Conservation (phyloP, 1,140 invertebrate species). For the Cherax quadricarinatus region DNA sequence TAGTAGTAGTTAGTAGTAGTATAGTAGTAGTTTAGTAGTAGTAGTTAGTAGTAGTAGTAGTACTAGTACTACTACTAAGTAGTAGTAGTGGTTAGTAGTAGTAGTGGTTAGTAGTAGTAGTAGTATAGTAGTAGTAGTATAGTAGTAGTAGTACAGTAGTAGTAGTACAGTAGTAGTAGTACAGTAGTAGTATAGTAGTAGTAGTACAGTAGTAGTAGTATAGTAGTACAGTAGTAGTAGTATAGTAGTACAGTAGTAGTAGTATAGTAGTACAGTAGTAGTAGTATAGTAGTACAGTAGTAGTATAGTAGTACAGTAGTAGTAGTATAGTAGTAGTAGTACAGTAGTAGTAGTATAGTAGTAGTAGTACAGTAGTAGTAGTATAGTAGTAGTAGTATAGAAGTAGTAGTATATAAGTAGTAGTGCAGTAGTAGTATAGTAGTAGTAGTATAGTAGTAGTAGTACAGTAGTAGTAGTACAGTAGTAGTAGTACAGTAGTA, state of each 20-base stretch:
- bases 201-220: slow-evolving; percentile 24
- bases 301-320: slow-evolving; percentile 37
- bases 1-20: slow-evolving; percentile 22
- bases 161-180: slow-evolving; percentile 28
- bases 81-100: neutral
- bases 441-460: slow-evolving; percentile 24
- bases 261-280: slow-evolving; percentile 34
- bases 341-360: neutral
- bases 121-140: slow-evolving; percentile 28
- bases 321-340: slow-evolving; percentile 30
- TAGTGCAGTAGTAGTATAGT: slow-evolving; percentile 30
- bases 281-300: slow-evolving; percentile 39
- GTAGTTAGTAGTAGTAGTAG: slow-evolving; percentile 22
- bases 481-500: slow-evolving; percentile 29
- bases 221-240: slow-evolving; percentile 26
- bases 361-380: slow-evolving; percentile 14
- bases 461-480: slow-evolving; percentile 24
- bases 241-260: slow-evolving; percentile 31
- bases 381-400: slow-evolving; percentile 28
- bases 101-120: slow-evolving; percentile 31
- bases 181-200: slow-evolving; percentile 34
- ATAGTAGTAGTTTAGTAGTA: slow-evolving; percentile 40
- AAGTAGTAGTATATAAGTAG: slow-evolving; percentile 36
- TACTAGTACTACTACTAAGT: neutral
- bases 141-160: slow-evolving; percentile 30